Percentiles rank a stretch among this genome's conserved stretches.
Evolutionary conservation across 1,140 invertebrate species (phyloP).

Genomic region (Calosoma granatense): DNA sequence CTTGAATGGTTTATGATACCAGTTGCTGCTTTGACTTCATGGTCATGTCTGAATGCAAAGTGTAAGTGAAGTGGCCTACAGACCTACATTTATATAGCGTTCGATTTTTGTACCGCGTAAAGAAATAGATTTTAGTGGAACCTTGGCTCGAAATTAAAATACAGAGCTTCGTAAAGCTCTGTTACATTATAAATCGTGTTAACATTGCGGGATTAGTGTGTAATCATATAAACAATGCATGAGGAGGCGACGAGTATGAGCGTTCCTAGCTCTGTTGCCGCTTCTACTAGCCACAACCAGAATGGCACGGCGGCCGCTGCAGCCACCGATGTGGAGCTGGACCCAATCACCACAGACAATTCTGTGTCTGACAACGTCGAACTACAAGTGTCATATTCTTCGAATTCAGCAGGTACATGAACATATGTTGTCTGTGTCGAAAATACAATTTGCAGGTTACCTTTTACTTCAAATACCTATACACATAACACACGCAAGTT

Average conservation of each 20-base stretch:
- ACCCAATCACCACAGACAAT: constrained; percentile 19
- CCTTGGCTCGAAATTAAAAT: constrained; percentile 33
- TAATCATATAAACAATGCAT: constrained; percentile 35
- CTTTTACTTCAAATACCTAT: too few species aligned
- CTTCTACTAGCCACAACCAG: constrained; percentile 32
- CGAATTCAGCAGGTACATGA: constrained; percentile 28
- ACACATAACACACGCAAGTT: too few species aligned
- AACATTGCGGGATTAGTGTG: constrained; percentile 31
- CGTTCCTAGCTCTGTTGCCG: constrained; percentile 37
- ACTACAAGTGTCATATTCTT: constrained; percentile 33
- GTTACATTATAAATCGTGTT: constrained; percentile 25
- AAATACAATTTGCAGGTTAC: constrained; percentile 25
- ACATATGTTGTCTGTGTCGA: constrained; percentile 15
- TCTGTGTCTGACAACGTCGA: constrained; percentile 27
- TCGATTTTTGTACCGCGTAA: constrained; percentile 40
- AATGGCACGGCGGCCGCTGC: constrained; percentile 21
- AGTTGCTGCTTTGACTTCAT: constrained; percentile 30
- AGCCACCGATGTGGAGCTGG: constrained; percentile 28
- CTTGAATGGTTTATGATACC: constrained; percentile 16
- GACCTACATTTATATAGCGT: constrained; percentile 53
- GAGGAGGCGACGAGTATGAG: constrained; percentile 36
- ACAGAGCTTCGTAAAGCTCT: constrained; percentile 35
- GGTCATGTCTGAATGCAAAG: constrained; percentile 43
- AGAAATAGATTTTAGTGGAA: constrained; percentile 35
- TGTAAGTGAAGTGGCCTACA: constrained; percentile 59